Evolutionary conservation across 2,113 vertebrate genomes (phyloP), one percentile per base, ranked within the genome.

Genomic region (Reinhardtius hippoglossoides): DNA sequence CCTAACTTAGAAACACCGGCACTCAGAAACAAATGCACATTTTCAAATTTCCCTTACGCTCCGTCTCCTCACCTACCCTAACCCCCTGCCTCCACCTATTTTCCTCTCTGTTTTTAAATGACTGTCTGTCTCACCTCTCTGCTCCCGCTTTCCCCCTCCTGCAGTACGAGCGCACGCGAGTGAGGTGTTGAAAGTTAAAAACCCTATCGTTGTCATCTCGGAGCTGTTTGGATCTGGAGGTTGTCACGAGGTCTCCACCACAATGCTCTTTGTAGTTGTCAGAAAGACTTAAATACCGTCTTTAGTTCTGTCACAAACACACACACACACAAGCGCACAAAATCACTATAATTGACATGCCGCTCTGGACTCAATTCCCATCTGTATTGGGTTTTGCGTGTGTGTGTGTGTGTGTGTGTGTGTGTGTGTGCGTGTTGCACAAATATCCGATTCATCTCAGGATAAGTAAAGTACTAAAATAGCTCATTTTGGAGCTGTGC

Each of bases 251-350:
- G 83, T 83, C 87, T 80, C 70, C 59, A 37, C 68, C 62, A 78
- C 67, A 62, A 71, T 67, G 74, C 80, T 82, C 84, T 90, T 79
- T 89, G 80, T 82, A 86, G 80, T 83, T 79, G 90, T 89, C 89
- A 87, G 35, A 85, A 42, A 81, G 57, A 81, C 79, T 88, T 88
- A 89, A 89, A 91, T 70, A 82, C 83, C 69, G 72, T 86, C 84
- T 91, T 89, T 88, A 77, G 68, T n/a, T 59, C 78, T 89, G 84
- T 75, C 87, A 87, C 74, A 70, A 61, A 83, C 62, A 86, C 59
- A 68, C 69, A 68, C 69, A 81, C 75, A 81, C 71, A 73, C 57
- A 67, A 14, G 6, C 67, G 59, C 46, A 66, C 63, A 77, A 77
- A 44, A 20, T 82, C 75, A 84, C 82, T 80, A 61, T 86, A 88